Conservation (phyloP, 2,113 vertebrate genomes). For the Hippocampus barbouri region DNA sequence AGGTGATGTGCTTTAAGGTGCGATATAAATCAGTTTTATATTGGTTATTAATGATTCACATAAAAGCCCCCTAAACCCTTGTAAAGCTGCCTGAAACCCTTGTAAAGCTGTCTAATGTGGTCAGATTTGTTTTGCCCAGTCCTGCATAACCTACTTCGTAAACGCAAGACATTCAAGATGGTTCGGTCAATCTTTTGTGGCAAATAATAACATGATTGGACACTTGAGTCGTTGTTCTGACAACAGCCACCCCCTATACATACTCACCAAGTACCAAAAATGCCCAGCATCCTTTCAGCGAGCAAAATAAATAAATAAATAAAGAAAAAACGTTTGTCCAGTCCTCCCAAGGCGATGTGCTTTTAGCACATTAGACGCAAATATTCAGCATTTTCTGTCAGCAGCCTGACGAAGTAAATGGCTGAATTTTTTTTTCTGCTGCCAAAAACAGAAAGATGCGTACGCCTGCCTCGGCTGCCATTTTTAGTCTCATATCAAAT, state of each 20-base stretch:
- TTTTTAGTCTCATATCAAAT: not conserved
- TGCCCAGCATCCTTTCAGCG: constrained; percentile 1
- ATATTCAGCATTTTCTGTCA: constrained; percentile 4
- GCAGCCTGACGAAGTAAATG: not conserved
- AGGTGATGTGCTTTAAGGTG: not conserved
- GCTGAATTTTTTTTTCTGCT: not conserved
- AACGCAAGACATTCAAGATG: not conserved
- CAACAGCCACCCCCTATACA: not conserved
- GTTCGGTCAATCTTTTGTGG: not conserved
- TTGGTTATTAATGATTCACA: not conserved
- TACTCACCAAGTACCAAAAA: not conserved
- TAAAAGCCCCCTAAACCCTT: too few species aligned
- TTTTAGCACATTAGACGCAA: not conserved
- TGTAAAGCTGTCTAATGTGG: not conserved
- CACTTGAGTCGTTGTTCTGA: not conserved
- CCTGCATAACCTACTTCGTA: not conserved
- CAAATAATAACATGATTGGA: not conserved
- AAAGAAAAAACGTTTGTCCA: not conserved
- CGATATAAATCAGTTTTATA: not conserved
- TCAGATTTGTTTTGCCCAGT: too few species aligned
- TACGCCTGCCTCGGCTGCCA: not conserved
- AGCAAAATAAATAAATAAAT: not conserved
- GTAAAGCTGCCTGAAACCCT: not conserved
- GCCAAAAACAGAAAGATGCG: not conserved
- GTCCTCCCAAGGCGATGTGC: not conserved